phyloP scores from a whole-genome alignment of 2,113 vertebrate genomes.

The Microcebus murinus region DNA sequence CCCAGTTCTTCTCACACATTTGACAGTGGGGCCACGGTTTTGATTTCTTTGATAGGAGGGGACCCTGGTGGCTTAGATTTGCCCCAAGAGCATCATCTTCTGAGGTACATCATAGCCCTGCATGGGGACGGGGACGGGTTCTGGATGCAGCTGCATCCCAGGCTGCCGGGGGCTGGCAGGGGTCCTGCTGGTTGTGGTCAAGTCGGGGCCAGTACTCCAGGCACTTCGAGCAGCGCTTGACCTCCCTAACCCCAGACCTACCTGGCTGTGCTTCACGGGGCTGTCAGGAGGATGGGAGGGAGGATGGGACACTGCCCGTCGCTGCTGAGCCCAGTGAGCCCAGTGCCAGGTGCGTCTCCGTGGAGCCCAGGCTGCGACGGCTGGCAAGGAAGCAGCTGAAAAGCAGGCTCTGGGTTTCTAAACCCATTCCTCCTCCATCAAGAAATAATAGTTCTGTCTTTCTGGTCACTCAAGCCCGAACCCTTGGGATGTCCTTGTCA shows the following conservation, averaged over 20 bases:
- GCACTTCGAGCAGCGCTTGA: background rate
- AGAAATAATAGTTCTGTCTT: background rate
- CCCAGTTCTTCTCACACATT: background rate
- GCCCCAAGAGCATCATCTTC: background rate
- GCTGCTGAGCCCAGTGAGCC: background rate
- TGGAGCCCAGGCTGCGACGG: background rate
- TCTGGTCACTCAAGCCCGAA: background rate
- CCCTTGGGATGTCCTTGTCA: background rate
- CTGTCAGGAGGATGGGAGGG: background rate
- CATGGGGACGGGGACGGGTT: background rate
- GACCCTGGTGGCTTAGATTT: background rate
- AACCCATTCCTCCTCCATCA: background rate
- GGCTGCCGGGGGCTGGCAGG: background rate
- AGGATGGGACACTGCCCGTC: background rate
- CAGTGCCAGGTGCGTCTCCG: background rate
- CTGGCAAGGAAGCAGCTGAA: background rate
- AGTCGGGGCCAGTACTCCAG: background rate
- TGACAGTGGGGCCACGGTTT: background rate
- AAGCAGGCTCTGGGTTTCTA: background rate
- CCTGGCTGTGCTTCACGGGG: background rate
- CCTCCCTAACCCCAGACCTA: background rate
- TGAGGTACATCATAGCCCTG: background rate
- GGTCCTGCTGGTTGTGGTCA: accelerated
- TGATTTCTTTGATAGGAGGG: background rate
- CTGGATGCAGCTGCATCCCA: background rate